Base-by-base conservation (phyloP, 2,113 vertebrate genomes). In the Chlorodrepanis virens region DNA sequence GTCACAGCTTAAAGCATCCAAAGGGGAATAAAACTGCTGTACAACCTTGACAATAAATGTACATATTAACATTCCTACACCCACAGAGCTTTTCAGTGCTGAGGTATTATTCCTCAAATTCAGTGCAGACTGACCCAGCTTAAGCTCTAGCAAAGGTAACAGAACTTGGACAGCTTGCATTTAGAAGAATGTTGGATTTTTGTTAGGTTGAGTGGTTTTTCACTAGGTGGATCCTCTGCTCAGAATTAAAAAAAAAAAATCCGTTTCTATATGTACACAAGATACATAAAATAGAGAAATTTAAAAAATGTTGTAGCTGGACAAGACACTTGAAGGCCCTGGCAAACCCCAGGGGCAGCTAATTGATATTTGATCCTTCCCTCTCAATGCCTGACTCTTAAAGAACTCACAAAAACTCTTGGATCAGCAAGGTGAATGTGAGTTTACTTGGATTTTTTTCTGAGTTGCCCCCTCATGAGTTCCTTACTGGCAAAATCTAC, bases 41-140 rank as follows among this genome's bases (percentile, higher is more conserved):
- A 42, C 60, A 79, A 65, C 33, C 70, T 24, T 19, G 33, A 69
- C 28, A 79, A 60, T 28, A 50, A 74, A 54, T 11, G 13, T 12
- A 9, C 10, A 6, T 25, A 29, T 47, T 64, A 53, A 54, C 69
- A 59, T 3, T 28, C 0, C 1, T 13, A 24, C 11, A 39, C 37
- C 64, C 44, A 50, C 42, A 72, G 37, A 76, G 27, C 16, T 70
- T 56, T 33, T 33, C 61, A 61, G 61, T 9, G n/a, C 67, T 35
- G 10, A 76, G 29, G 27, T 42, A 15, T 15, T 35, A 27, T 23
- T 71, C 37, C 54, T 53, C 53, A 68, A 9, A 64, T 20, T 33
- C 64, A 44, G 37, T 28, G 8, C 50, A 71, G 23, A 67, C 2
- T 53, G 42, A 75, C 54, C 45, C 37, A 53, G 6, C 21, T 40